Conservation (phyloP, 1,140 invertebrate species). For the Cyclargus thomasi region DNA sequence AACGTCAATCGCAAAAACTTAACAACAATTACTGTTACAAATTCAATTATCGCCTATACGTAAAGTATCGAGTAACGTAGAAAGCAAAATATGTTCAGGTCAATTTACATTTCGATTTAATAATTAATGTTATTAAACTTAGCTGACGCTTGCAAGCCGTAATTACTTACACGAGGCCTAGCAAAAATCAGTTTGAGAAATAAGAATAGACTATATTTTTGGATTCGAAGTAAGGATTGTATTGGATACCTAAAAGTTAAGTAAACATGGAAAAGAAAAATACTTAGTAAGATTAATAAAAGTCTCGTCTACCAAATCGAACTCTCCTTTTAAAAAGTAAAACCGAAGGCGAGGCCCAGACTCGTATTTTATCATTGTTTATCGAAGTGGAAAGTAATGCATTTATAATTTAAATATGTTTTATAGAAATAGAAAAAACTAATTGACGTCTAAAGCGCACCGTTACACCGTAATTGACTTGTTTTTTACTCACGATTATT, state of each 20-base stretch:
- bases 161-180: no score
- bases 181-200: no score
- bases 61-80: not conserved
- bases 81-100: no score
- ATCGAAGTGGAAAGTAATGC: conserved; percentile 31
- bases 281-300: not conserved
- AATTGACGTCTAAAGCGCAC: conserved; percentile 23
- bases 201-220: no score
- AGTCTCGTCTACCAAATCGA: not conserved
- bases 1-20: conserved; percentile 1
- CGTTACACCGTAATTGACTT: conserved; percentile 30
- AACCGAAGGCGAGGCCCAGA: not conserved
- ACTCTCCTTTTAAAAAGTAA: not conserved
- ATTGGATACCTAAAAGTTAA: no score
- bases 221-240: no score
- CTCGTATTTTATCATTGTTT: conserved; percentile 15
- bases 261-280: no score
- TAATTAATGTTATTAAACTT: no score
- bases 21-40: not conserved
- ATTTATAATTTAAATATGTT: conserved; percentile 35
- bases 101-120: no score
- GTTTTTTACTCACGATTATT: conserved; percentile 20
- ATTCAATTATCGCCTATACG: not conserved
- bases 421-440: conserved; percentile 27
- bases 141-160: no score